These are phyloP conservation scores for Rhipidura dahli DNA, from an alignment of 2,113 vertebrate species.

Conservation along the genomic window DNA sequence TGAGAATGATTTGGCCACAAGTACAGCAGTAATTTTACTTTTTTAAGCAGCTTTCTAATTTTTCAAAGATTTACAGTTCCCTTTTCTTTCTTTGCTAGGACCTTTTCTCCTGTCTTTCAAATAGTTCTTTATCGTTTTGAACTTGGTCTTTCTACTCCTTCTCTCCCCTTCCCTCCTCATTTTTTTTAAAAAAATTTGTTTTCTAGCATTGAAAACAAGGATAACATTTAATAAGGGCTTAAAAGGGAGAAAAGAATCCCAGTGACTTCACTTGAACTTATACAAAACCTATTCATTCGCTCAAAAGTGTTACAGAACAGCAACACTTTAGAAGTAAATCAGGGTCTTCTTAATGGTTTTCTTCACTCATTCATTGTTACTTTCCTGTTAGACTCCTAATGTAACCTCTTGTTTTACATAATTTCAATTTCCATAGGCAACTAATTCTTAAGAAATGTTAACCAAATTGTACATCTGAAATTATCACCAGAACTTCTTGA, in stretches of 20 bases:
- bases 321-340: not conserved
- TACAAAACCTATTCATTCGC: not conserved
- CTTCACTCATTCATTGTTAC: not conserved
- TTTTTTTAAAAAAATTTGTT: not conserved
- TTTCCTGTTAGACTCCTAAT: not conserved
- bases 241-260: not conserved
- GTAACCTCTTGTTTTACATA: not conserved
- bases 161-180: too few species aligned
- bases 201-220: not conserved
- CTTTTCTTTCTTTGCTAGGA: not conserved
- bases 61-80: not conserved
- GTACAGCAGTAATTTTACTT: not conserved
- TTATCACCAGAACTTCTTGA: not conserved
- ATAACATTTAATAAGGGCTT: not conserved
- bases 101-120: not conserved
- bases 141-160: not conserved
- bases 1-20: not conserved
- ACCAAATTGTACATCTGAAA: not conserved
- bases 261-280: not conserved
- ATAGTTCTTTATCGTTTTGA: not conserved
- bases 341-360: not conserved
- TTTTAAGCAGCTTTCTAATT: not conserved
- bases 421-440: not conserved
- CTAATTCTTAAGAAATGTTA: not conserved
- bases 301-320: not conserved